Evolutionary conservation across 2,888 invertebrate species (phyloP), one percentile per base, ranked within the genome.

Genomic region (Drosophila nigritarsus): DNA sequence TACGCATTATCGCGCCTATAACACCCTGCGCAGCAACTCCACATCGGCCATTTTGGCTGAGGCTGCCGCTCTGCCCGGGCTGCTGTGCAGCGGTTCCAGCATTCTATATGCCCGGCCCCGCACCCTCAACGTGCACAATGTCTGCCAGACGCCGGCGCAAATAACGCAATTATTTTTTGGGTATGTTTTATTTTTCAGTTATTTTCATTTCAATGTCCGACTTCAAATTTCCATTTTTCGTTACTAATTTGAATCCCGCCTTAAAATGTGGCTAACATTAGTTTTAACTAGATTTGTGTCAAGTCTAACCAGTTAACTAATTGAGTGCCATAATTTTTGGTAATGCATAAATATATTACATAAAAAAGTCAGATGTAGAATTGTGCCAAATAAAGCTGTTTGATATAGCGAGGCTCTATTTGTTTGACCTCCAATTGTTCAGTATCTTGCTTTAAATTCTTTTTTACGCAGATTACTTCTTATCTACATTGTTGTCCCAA

Each of bases 121-220:
- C 81, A 92, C 93, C 18, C 86, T 93, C 58, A 92, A 93, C 83
- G 93, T 93, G 55, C 90, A 91, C 70, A 88, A 92, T 84, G 79
- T 86, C 68, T 91, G 87, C 66, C 91, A 92, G 83, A 91, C 91
- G 80, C 92, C 92, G 75, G 84, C 90, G 66, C 90, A 91, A 80
- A 92, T 92, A 83, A 91, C 92, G 71, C 91, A 91, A 90, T 75
- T 90, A 72, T 93, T 92, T 87, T 91, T 92, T 84, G 90, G 93
- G 93, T 93, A 93, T 86, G 93, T 92, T 87, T 82, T 79, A 6
- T 72, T 53, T 32, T 32, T 48, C 9, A 20, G 38, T 27, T 24
- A 58, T 15, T 45, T 45, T 24, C 11, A 42, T 42, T 42, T 42
- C 40, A 40, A 40, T 51, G 24, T 66, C 58, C 36, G 42, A 38